Evolutionary conservation across 2,113 vertebrate species (phyloP).

Genomic region (Chionis minor): DNA sequence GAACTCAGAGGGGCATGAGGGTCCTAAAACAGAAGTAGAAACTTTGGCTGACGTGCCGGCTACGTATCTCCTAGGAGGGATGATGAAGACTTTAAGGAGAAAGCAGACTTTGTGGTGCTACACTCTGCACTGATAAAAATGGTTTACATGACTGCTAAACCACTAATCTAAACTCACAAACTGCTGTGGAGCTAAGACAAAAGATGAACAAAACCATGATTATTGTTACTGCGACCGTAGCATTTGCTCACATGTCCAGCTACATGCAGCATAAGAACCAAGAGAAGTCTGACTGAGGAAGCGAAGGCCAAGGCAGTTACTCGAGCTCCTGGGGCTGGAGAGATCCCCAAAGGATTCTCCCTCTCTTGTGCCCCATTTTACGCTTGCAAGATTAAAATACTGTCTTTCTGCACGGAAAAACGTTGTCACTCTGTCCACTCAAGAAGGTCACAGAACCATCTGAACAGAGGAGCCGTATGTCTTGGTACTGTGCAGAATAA

Average conservation of each 20-base stretch:
- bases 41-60: not conserved
- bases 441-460: not conserved
- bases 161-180: not conserved
- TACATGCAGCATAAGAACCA: not conserved
- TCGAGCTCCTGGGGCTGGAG: not conserved
- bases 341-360: not conserved
- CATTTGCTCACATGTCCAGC: not conserved
- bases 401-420: not conserved
- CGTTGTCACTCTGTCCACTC: not conserved
- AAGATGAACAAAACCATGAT: not conserved
- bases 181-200: not conserved
- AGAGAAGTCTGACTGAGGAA: not conserved
- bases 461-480: not conserved
- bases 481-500: not conserved
- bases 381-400: not conserved
- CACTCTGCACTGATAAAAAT: not conserved
- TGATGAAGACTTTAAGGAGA: not conserved
- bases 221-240: not conserved
- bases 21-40: not conserved
- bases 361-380: not conserved
- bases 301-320: not conserved
- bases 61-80: not conserved
- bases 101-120: not conserved
- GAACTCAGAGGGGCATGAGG: not conserved
- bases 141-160: not conserved